A percentile compares a stretch with the other conserved stretches of the same genome.
These are phyloP conservation scores for Hydrocynus forskahlii DNA, from an alignment of 2,797 vertebrate genomes.

Conservation along the genomic window DNA sequence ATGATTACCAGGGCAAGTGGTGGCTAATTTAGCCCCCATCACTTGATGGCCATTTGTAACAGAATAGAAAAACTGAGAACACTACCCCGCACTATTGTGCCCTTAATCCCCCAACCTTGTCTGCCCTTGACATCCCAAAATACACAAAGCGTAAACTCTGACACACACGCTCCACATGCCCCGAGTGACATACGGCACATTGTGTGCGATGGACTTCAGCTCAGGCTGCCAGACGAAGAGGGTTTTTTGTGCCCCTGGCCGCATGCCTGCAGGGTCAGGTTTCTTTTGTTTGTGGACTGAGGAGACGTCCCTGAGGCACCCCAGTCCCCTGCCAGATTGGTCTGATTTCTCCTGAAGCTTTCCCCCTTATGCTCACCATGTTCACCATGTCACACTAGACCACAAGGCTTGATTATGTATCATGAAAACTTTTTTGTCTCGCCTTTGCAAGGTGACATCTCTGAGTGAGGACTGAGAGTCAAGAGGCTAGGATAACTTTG, in stretches of 20 bases:
- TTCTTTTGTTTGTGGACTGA: conserved; percentile 74
- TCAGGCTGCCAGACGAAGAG: conserved; percentile 79
- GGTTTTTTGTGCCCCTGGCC: conserved; percentile 79
- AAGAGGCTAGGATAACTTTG: background rate
- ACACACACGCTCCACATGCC: conserved; percentile 67
- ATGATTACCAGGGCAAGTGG: conserved; percentile 24
- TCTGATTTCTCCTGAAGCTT: conserved; percentile 71
- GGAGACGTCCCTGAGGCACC: conserved; percentile 75
- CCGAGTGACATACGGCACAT: conserved; percentile 77
- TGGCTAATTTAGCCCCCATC: conserved; percentile 60
- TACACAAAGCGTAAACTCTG: conserved; percentile 76
- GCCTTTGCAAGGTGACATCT: background rate
- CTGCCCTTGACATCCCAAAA: conserved; percentile 81
- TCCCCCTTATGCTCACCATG: conserved; percentile 47
- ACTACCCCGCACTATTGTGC: conserved; percentile 70
- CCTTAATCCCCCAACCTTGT: conserved; percentile 73
- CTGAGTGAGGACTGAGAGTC: background rate
- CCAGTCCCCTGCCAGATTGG: conserved; percentile 66
- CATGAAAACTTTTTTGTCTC: background rate
- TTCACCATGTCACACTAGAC: background rate
- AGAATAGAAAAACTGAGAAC: conserved; percentile 58
- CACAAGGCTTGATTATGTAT: conserved; percentile 4
- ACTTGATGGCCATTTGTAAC: conserved; percentile 62
- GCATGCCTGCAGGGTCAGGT: conserved; percentile 74
- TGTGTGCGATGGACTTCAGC: conserved; percentile 71